Percentiles rank a stretch among this genome's conserved stretches.
phyloP scores from a whole-genome alignment of 2,113 vertebrate species.

The Neodontobutis hainanensis region DNA sequence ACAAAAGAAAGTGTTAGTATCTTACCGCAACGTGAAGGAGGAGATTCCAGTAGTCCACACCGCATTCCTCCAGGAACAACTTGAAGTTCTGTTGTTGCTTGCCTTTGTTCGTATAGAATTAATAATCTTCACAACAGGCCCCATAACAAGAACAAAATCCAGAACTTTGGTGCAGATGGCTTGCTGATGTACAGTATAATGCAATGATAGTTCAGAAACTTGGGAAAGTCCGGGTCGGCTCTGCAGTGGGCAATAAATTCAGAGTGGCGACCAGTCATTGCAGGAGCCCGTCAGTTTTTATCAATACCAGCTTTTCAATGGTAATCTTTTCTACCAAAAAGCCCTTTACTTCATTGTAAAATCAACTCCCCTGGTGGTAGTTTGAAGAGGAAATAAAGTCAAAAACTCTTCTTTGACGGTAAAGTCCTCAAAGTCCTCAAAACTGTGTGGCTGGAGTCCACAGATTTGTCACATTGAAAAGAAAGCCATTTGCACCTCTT shows the following conservation, averaged over 20 bases:
- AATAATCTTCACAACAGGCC: constrained; percentile 1
- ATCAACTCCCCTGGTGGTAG: too few species aligned
- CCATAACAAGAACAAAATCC: constrained; percentile 8
- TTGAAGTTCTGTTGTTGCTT: neutral
- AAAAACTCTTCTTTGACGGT: too few species aligned
- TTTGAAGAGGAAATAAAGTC: too few species aligned
- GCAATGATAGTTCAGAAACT: neutral
- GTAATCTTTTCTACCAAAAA: too few species aligned
- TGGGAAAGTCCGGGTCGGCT: too few species aligned
- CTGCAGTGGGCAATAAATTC: too few species aligned
- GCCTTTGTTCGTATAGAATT: constrained; percentile 5
- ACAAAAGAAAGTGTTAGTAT: constrained; percentile 12
- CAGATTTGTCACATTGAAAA: neutral
- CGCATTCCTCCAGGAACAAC: neutral
- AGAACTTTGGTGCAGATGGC: constrained; percentile 2
- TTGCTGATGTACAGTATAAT: too few species aligned
- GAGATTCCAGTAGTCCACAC: constrained; percentile 47
- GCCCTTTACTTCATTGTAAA: too few species aligned
- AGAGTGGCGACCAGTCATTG: too few species aligned
- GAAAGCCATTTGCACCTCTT: neutral
- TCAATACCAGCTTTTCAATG: too few species aligned
- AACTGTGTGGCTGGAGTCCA: neutral
- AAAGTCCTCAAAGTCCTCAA: too few species aligned
- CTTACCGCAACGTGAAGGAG: constrained; percentile 5
- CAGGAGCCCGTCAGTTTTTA: too few species aligned